These are phyloP conservation scores for Stichodactyla helianthus DNA, from an alignment of 64 coral and sea anemone genomes.

Conservation along the genomic window DNA sequence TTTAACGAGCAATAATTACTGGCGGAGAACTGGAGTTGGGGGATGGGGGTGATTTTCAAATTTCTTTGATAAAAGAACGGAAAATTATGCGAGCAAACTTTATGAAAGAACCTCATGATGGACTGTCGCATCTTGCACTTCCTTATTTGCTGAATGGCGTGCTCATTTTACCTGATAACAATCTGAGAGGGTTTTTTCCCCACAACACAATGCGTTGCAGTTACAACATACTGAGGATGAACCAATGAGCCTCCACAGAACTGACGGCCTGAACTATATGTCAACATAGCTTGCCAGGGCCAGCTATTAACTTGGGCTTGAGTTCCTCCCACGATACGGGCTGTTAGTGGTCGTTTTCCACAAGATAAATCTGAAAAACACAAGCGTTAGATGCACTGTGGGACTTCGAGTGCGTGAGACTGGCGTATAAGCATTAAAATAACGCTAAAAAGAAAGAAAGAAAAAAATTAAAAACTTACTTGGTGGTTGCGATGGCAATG, in stretches of 20 bases:
- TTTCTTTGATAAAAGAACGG: too few species aligned
- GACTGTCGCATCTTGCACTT: too few species aligned
- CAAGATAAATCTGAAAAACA: not conserved
- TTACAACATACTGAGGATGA: slow-evolving; percentile 25
- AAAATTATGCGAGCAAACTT: too few species aligned
- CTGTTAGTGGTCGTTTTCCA: not conserved
- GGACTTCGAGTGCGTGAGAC: too few species aligned
- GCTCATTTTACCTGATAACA: not conserved
- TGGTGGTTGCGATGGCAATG: not conserved
- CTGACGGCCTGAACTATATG: not conserved
- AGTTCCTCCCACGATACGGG: slow-evolving; percentile 28
- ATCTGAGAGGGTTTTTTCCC: not conserved
- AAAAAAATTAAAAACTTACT: not conserved
- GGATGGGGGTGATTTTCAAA: too few species aligned
- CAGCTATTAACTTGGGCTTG: slow-evolving; percentile 13
- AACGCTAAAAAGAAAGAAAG: too few species aligned
- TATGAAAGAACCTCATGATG: too few species aligned
- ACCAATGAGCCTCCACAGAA: slow-evolving; percentile 44
- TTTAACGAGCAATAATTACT: too few species aligned
- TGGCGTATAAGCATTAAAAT: too few species aligned
- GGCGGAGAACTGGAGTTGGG: too few species aligned
- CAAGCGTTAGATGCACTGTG: too few species aligned
- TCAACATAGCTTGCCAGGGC: slow-evolving; percentile 52
- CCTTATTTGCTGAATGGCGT: too few species aligned
- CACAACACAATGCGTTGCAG: slow-evolving; percentile 36